These are phyloP conservation scores for Nansenia antarctica DNA, from an alignment of 2,113 vertebrate species.

Conservation along the genomic window DNA sequence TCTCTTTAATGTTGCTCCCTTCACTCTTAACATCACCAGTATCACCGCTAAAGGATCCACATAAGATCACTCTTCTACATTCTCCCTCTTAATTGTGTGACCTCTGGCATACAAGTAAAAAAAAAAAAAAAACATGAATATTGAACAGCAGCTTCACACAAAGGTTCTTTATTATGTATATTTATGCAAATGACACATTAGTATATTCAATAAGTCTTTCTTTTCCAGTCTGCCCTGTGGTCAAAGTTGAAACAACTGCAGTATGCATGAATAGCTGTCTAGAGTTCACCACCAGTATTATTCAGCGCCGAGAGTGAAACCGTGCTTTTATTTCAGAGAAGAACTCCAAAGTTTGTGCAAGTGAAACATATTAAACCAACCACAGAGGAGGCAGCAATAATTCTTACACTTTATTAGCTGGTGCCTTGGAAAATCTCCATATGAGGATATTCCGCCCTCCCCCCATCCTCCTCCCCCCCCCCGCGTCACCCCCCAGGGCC, in stretches of 20 bases:
- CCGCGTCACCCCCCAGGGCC: conserved; percentile 16
- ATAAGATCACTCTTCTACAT: neutral
- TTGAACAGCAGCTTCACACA: neutral
- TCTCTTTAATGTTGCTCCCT: too few relatives aligned
- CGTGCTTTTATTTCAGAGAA: neutral
- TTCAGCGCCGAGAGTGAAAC: neutral
- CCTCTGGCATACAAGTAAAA: neutral
- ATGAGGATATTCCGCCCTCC: neutral
- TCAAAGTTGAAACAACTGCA: neutral
- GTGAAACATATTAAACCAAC: neutral
- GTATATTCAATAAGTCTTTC: neutral
- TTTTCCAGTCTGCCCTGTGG: neutral
- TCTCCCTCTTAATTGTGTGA: neutral
- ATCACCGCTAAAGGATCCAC: too few relatives aligned
- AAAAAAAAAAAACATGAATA: neutral
- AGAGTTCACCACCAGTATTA: too few relatives aligned
- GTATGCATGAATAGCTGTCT: neutral
- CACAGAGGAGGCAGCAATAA: neutral
- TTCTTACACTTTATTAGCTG: neutral
- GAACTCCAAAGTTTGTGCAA: neutral
- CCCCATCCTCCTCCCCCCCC: neutral
- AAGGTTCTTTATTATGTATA: neutral
- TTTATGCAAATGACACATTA: conserved; percentile 1
- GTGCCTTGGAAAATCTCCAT: too few relatives aligned
- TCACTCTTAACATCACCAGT: too few relatives aligned